Percentiles rank a stretch among this genome's conserved stretches.
These are phyloP conservation scores for Festucalex cinctus DNA, from an alignment of 2,113 vertebrate genomes.

Conservation along the genomic window DNA sequence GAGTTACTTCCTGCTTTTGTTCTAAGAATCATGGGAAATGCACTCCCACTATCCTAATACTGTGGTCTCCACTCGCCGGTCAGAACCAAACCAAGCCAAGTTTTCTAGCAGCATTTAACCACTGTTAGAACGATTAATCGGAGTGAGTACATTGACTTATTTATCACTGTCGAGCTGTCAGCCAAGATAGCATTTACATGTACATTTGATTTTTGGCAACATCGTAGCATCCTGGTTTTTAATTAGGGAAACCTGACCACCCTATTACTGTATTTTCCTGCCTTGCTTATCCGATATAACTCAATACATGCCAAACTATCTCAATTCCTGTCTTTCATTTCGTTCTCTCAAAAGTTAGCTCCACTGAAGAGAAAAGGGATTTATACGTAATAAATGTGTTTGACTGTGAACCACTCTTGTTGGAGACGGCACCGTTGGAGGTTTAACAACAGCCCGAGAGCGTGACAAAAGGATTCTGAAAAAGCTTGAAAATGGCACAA, in stretches of 20 bases:
- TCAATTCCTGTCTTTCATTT: constrained; percentile 37
- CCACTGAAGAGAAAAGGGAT: constrained; percentile 28
- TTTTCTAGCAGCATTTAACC: too few relatives aligned
- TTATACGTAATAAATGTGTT: constrained; percentile 23
- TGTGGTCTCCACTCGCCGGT: too few relatives aligned
- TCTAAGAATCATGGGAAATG: too few relatives aligned
- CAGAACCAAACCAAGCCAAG: too few relatives aligned
- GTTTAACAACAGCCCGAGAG: constrained; percentile 6
- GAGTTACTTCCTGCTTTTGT: too few relatives aligned
- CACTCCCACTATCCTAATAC: too few relatives aligned
- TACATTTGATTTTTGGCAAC: too few relatives aligned
- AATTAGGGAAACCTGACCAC: not conserved
- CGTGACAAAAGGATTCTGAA: constrained; percentile 21
- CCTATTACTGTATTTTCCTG: constrained; percentile 24
- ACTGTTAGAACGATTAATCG: too few relatives aligned
- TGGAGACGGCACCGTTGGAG: constrained; percentile 1
- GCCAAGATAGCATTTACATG: too few relatives aligned
- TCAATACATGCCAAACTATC: constrained; percentile 58
- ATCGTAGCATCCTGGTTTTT: too few relatives aligned
- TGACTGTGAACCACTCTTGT: constrained; percentile 12
- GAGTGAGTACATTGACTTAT: too few relatives aligned
- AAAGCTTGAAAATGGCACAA: constrained; percentile 13
- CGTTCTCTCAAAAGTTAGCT: constrained; percentile 41
- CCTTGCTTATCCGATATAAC: constrained; percentile 54
- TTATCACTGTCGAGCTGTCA: too few relatives aligned